Percentiles rank a stretch among this genome's conserved stretches.
phyloP scores from a whole-genome alignment of 2,113 vertebrate genomes.

The Sphyrna mokarran region DNA sequence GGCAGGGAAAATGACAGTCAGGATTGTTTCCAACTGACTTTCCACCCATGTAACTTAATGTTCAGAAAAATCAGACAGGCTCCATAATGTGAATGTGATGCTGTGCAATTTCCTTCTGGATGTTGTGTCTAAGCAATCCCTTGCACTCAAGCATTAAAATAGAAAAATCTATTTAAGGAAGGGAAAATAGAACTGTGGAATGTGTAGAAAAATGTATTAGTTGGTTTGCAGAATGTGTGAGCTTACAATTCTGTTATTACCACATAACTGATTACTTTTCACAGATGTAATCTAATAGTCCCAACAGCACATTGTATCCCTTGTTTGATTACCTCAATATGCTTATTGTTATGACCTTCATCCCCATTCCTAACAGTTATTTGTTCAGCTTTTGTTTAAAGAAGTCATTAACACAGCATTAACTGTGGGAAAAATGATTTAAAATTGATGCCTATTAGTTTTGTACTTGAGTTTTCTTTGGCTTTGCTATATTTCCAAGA shows the following conservation, averaged over 20 bases:
- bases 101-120: not conserved
- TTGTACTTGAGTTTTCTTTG: not conserved
- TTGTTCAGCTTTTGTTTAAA: constrained; percentile 14
- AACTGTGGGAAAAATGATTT: not conserved
- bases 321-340: not conserved
- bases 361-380: not conserved
- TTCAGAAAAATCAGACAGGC: not conserved
- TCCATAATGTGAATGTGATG: not conserved
- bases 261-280: not conserved
- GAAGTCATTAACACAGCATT: not conserved
- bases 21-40: no score
- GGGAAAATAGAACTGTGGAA: not conserved
- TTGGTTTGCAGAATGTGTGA: not conserved
- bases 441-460: not conserved
- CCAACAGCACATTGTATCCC: not conserved
- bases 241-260: not conserved
- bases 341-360: not conserved
- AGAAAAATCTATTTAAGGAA: not conserved
- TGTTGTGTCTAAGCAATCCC: not conserved
- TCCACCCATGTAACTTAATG: not conserved
- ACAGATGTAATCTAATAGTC: not conserved
- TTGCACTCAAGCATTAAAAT: not conserved
- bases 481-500: constrained; percentile 3
- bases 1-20: not conserved
- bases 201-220: not conserved